phyloP scores from a whole-genome alignment of 1,140 invertebrate species.

The Meteorus sp. region DNA sequence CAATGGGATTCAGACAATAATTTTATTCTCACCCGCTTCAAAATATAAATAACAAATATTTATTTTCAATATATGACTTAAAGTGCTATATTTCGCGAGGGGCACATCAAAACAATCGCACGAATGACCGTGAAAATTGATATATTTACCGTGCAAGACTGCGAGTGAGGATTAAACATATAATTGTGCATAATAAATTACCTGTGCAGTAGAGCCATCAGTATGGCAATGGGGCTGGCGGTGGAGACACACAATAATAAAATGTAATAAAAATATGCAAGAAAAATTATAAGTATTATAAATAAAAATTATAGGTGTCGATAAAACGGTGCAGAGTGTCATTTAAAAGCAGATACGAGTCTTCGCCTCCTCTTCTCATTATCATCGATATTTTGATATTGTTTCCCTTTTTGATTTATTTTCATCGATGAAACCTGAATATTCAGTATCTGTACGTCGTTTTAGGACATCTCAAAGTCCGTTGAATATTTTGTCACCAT shows the following conservation, averaged over 20 bases:
- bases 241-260: slow-evolving; percentile 60
- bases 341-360: slow-evolving; percentile 22
- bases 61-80: too few relatives aligned
- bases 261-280: slow-evolving; percentile 58
- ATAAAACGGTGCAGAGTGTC: slow-evolving; percentile 33
- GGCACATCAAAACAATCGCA: slow-evolving; percentile 16
- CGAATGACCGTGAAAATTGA: slow-evolving; percentile 23
- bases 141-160: slow-evolving; percentile 52
- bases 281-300: slow-evolving; percentile 49
- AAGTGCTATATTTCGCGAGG: too few relatives aligned
- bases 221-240: slow-evolving; percentile 82
- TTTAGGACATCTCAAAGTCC: slow-evolving; percentile 2
- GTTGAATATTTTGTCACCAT: slow-evolving; percentile 1
- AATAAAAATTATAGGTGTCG: slow-evolving; percentile 32
- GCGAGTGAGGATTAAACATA: slow-evolving; percentile 53
- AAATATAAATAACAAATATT: too few relatives aligned
- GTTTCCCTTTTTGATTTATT: slow-evolving; percentile 6
- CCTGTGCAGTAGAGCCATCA: slow-evolving; percentile 84
- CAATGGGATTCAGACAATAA: too few relatives aligned
- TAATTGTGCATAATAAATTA: slow-evolving; percentile 65
- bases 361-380: slow-evolving; percentile 4
- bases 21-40: too few relatives aligned
- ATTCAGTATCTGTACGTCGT: not conserved
- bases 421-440: slow-evolving; percentile 13
- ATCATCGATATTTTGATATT: slow-evolving; percentile 13